Conservation (phyloP, 2,113 vertebrate genomes). For the Corydoras sp. region DNA sequence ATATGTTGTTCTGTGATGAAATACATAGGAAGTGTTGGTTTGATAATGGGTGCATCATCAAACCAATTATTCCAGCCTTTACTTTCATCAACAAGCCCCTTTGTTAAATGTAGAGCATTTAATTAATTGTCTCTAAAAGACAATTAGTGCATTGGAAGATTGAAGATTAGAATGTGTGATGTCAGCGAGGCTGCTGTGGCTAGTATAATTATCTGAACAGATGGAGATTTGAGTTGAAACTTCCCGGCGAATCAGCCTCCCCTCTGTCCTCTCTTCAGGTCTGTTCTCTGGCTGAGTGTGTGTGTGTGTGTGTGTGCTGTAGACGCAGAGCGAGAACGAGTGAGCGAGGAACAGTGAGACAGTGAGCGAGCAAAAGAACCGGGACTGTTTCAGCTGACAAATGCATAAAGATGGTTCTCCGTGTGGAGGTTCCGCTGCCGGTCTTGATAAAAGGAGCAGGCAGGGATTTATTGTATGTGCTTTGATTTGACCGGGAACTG, state of each 20-base stretch:
- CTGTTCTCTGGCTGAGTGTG: background rate
- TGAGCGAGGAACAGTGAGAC: background rate
- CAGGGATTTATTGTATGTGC: background rate
- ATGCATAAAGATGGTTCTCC: constrained; percentile 17
- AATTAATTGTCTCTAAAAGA: constrained; percentile 6
- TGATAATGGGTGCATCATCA: too few species aligned
- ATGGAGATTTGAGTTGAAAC: constrained; percentile 46
- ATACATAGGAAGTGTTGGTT: too few species aligned
- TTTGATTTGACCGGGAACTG: background rate
- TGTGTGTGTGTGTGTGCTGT: constrained; percentile 6
- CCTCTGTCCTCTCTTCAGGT: constrained; percentile 34
- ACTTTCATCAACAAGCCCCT: too few species aligned
- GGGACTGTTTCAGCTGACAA: constrained; percentile 14
- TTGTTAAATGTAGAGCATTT: too few species aligned
- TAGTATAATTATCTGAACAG: constrained; percentile 46
- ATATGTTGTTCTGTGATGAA: too few species aligned
- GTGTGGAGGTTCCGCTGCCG: background rate
- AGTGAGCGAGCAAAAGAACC: constrained; percentile 17
- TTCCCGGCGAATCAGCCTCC: constrained; percentile 23
- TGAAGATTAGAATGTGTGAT: constrained; percentile 31
- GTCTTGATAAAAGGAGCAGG: background rate
- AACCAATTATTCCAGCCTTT: too few species aligned
- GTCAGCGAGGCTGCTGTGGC: constrained; percentile 10
- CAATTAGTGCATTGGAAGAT: constrained; percentile 21
- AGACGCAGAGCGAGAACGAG: background rate